Evolutionary conservation across 2,888 invertebrate species (phyloP), one percentile per base, ranked within the genome.

Genomic region (Dolomedes plantarius): DNA sequence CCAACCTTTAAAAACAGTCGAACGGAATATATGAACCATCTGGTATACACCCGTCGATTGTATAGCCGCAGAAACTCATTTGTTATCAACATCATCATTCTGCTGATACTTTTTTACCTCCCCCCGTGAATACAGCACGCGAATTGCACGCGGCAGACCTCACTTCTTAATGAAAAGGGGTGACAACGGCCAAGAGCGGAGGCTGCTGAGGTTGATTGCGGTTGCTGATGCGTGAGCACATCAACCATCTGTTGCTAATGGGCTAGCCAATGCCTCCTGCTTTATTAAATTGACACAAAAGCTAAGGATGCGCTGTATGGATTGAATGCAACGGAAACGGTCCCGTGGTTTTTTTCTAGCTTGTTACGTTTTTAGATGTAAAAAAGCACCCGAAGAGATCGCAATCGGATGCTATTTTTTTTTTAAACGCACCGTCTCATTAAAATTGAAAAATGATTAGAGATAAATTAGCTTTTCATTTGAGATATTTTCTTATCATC

Each of bases 201-300:
- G 62, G 56, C n/a, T 67, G 56, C 56, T 5, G 56, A 36, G 62
- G 36, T 62, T 74, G 74, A 74, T 74, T 74, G 74, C 27, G 28
- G 71, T 71, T 32, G 67, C 31, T 50, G 46, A 71, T 16, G 56
- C 72, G 56, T 56, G 76, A 7, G 19, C 67, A 50, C 83, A 83
- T 83, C 83, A 46, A 50, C 83, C 83, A 83, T 71, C 83, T 83
- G 83, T 71, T 77, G 23, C 72, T 83, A 83, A 83, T 83, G 83
- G 83, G 36, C 76, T 41, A 75, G 39, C 74, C 76, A 82, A 56
- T 71, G 76, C 69, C 65, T 67, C 23, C 77, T 72, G 64, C 72
- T 65, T 83, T 76, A 83, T 83, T 83, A 83, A 83, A 77, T 67
- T 67, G 77, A 67, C 83, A 77, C 76, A 83, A 83, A 83, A 77